phyloP scores from a whole-genome alignment of 2,888 invertebrate species.

The Nemoura dubitans region DNA sequence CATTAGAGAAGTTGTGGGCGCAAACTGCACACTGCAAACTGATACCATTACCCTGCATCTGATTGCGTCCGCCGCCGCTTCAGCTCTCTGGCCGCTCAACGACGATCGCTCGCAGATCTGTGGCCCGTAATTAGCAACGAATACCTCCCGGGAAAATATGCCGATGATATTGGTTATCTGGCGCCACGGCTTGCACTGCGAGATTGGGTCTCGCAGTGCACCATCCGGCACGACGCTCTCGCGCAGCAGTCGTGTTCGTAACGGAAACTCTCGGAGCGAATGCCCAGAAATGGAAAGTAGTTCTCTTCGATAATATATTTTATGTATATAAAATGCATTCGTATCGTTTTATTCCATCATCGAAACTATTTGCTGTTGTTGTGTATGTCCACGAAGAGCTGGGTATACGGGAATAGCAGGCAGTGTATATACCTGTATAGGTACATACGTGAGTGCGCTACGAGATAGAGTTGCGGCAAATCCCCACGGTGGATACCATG shows the following conservation, averaged over 20 bases:
- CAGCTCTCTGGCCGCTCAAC: too few relatives aligned
- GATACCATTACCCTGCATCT: too few relatives aligned
- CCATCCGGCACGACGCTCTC: too few relatives aligned
- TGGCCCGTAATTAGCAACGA: neutral
- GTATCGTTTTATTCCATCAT: constrained; percentile 23
- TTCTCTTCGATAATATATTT: constrained; percentile 2
- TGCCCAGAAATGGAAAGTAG: constrained; percentile 42
- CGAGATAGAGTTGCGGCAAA: neutral
- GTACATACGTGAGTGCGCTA: constrained; percentile 13
- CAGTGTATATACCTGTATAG: neutral
- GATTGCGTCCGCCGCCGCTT: too few relatives aligned
- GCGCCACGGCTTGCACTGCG: too few relatives aligned
- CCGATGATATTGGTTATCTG: neutral
- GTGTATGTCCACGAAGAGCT: neutral
- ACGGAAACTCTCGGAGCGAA: constrained; percentile 28
- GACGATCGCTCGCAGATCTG: neutral
- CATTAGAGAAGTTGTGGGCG: too few relatives aligned
- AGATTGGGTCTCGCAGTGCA: too few relatives aligned
- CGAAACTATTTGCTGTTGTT: neutral
- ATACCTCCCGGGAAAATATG: neutral
- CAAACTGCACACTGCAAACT: too few relatives aligned
- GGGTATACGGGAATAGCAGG: neutral
- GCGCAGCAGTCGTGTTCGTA: constrained; percentile 25
- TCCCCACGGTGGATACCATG: too few relatives aligned
- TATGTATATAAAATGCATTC: constrained; percentile 1